phyloP scores from a whole-genome alignment of 2,797 vertebrate genomes.

The Botia almorhae region DNA sequence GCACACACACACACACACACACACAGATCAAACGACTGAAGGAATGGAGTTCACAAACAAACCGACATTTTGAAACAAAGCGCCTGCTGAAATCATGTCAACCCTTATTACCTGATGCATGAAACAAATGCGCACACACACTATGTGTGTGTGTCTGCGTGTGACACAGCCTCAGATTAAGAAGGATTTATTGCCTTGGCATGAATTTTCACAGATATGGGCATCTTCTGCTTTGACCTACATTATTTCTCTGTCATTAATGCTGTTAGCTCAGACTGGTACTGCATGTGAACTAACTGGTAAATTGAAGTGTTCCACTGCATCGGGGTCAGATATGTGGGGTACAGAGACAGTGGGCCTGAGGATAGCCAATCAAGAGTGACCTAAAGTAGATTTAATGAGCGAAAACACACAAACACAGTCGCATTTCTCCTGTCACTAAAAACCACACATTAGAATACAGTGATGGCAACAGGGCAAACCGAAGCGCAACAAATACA shows the following conservation, averaged over 20 bases:
- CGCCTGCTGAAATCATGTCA: neutral
- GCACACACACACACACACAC: neutral
- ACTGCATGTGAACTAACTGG: too few relatives aligned
- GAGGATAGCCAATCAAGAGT: neutral
- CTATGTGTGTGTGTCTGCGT: too few relatives aligned
- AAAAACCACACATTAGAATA: neutral
- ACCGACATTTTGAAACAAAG: neutral
- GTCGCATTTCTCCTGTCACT: neutral
- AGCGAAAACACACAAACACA: neutral
- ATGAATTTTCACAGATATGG: neutral
- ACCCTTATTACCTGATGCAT: neutral
- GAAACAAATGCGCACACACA: too few relatives aligned
- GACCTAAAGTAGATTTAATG: slow-evolving; percentile 7
- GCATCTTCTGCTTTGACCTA: neutral
- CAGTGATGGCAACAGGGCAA: neutral
- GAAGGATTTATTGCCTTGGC: neutral
- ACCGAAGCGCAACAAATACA: neutral
- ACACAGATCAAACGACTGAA: neutral
- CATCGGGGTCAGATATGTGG: neutral
- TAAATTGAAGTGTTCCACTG: too few relatives aligned
- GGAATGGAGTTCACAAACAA: neutral
- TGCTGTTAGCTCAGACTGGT: neutral
- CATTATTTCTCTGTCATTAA: neutral
- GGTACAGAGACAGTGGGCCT: neutral
- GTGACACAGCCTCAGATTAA: neutral